A percentile compares a stretch with the other conserved stretches of the same genome.
Conservation (phyloP, 2,888 invertebrate species). For the Rapana venosa region DNA sequence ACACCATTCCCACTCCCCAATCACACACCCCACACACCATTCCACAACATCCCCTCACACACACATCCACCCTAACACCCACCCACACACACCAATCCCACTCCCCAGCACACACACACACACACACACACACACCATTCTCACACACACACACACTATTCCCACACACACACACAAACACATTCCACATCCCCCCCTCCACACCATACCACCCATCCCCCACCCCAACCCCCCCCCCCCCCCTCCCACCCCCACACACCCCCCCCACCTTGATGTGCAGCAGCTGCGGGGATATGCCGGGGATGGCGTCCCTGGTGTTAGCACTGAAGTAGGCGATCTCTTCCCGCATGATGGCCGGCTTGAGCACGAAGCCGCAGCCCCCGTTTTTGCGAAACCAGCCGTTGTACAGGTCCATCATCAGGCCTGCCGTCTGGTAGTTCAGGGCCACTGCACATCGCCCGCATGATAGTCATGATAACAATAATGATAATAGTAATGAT, state of each 20-base stretch:
- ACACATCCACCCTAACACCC: too few relatives aligned
- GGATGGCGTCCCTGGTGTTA: constrained; percentile 78
- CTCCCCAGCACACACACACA: too few relatives aligned
- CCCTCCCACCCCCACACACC: neutral
- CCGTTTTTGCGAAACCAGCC: constrained; percentile 83
- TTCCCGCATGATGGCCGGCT: constrained; percentile 82
- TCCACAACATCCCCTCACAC: too few relatives aligned
- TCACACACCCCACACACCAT: too few relatives aligned
- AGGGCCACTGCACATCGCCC: constrained; percentile 78
- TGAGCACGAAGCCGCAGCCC: constrained; percentile 82
- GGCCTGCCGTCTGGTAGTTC: constrained; percentile 82
- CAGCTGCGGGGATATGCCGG: constrained; percentile 79
- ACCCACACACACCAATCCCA: too few relatives aligned
- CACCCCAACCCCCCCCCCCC: too few relatives aligned
- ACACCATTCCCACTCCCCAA: constrained; percentile 63
- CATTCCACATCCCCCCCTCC: neutral
- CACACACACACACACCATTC: too few relatives aligned
- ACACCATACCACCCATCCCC: too few relatives aligned
- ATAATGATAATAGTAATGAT: too few relatives aligned
- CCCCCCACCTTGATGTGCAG: constrained; percentile 78
- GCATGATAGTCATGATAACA: neutral
- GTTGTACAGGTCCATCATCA: constrained; percentile 83
- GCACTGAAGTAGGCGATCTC: constrained; percentile 79
- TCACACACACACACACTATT: too few relatives aligned
- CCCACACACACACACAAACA: neutral